Evolutionary conservation across 2,113 vertebrate species (phyloP), one percentile per base, ranked within the genome.

Genomic region (Pelvicachromis taeniatus): DNA sequence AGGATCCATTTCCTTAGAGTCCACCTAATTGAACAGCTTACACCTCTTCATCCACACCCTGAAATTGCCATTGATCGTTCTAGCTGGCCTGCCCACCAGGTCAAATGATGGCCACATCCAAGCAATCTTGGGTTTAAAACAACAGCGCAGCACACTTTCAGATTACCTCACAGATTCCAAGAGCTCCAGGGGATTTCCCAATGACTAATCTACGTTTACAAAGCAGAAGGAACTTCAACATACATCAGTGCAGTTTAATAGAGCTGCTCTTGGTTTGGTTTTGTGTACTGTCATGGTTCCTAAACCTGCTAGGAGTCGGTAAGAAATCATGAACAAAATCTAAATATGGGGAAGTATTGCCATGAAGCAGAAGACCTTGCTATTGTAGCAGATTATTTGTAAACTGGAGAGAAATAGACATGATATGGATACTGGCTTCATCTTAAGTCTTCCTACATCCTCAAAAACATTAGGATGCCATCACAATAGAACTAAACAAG

Each of bases 401-500:
- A 92, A 91, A 89, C 83, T 77, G 1, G 85, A 55, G 56, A 80
- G 90, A 83, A 93, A 87, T 87, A 78, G 77, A 79, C 82, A 45
- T 90, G 85, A 93, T 90, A 90, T 58, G 31, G 81, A 93, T 90
- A 92, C 29, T 17, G 13, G n/a, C 79, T 90, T 93, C 88, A 90
- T 91, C 85, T 86, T 59, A 3, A 40, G 70, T 63, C 26, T 85
- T 68, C 10, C 40, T 78, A 86, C 85, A 85, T 77, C 78, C 86
- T 86, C 85, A 80, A 81, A 88, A 91, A 90, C 85, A 85, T 77
- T 87, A 9, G 80, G 89, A 86, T 89, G 85, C 77, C 87, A 87
- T 92, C 89, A 93, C 86, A 94, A 85, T 91, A 84, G 53, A 63
- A 87, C 88, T 82, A 84, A 92, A 94, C 84, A 88, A 93, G 87